Evolutionary conservation across 2,888 invertebrate species (phyloP), one percentile per base, ranked within the genome.

Genomic region (Tillus elongatus): DNA sequence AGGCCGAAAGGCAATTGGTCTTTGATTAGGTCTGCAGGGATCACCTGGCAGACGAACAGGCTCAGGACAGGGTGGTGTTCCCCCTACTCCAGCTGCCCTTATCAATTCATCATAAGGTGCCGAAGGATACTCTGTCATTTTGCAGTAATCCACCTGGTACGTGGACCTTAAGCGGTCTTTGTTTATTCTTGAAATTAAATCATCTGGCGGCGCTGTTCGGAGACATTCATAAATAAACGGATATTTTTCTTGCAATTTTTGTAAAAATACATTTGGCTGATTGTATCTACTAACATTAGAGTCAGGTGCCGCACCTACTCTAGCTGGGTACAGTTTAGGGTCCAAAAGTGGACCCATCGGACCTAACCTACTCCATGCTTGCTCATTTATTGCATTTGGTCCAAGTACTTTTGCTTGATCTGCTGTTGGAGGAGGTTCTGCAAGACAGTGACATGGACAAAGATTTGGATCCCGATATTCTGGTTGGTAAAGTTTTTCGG

Each of bases 211-310:
- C 13, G 73, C 70, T 30, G 69, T 72, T 52, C 74, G 71, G 30
- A 78, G 54, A 34, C 75, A 71, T 57, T 74, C 75, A 58, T 77
- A 77, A 49, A 78, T 70, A 66, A 73, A 74, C 15, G 79, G 79
- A 54, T 75, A 75, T 50, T 77, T 77, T 26, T 74, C 70, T 60
- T 76, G 70, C 13, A 79, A 58, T 77, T 78, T 76, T 66, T 59
- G 71, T 35, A 78, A 55, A 54, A 75, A 79, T 0, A 73, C 70
- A 44, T 74, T 74, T 0, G 77, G 77, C 50, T 77, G 75, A 47
- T 75, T 69, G 47, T 69, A 70, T 34, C 70, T 61, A 4, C 71
- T 71, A 1, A 70, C 64, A 0, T 72, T 65, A 0, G 70, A 68
- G 49, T 76, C 74, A 0, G 77, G 76, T 11, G 69, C 65, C 0